phyloP scores from a whole-genome alignment of 1,140 invertebrate species.

The Drosophila biarmipes region DNA sequence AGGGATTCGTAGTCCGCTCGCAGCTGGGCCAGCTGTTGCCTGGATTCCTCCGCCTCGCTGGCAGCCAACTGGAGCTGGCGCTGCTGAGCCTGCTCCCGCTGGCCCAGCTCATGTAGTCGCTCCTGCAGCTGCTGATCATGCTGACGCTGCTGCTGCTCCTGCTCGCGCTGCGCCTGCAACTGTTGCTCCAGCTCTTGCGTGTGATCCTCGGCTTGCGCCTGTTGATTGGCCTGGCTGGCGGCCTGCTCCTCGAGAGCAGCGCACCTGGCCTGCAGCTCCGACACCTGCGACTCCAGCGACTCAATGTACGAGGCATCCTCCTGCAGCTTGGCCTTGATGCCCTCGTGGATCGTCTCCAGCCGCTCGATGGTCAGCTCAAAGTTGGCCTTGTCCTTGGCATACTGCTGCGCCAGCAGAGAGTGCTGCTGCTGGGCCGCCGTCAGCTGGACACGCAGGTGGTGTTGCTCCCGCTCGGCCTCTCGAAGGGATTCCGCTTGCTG shows the following conservation, averaged over 20 bases:
- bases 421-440: conserved; percentile 75
- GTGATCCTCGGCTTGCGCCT: conserved; percentile 86
- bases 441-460: conserved; percentile 44
- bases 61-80: conserved; percentile 85
- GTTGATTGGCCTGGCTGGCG: conserved; percentile 86
- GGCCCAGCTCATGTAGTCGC: conserved; percentile 85
- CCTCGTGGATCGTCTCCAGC: conserved; percentile 73
- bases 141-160: conserved; percentile 86
- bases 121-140: conserved; percentile 86
- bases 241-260: conserved; percentile 87
- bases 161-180: conserved; percentile 85
- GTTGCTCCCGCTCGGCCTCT: conserved; percentile 15
- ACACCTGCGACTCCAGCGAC: conserved; percentile 88
- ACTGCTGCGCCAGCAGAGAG: conserved; percentile 84
- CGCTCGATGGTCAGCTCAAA: conserved; percentile 65
- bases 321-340: conserved; percentile 88
- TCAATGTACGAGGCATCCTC: conserved; percentile 90
- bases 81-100: conserved; percentile 86
- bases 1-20: conserved; percentile 39
- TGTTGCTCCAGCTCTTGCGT: conserved; percentile 86
- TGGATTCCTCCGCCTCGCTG: conserved; percentile 86
- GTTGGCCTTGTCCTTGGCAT: conserved; percentile 57
- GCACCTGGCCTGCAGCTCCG: conserved; percentile 87
- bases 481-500: conserved; percentile 4
- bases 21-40: conserved; percentile 85